Evolutionary conservation across 1,140 invertebrate species (phyloP).

Genomic region (Listronotus bonariensis): DNA sequence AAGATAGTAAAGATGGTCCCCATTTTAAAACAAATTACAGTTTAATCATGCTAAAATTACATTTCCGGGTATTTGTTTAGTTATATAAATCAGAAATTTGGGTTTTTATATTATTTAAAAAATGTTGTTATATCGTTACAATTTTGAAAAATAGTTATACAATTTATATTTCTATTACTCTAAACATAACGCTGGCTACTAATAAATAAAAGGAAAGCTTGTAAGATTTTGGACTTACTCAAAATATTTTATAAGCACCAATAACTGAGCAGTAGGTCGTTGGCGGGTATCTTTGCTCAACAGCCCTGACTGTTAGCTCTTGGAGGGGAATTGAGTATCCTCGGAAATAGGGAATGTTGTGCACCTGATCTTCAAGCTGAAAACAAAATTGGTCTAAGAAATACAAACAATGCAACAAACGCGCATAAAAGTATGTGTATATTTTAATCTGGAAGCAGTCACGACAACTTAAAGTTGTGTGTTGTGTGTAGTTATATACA

Average conservation of each 20-base stretch:
- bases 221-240: constrained; percentile 79
- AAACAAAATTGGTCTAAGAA: constrained; percentile 25
- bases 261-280: constrained; percentile 83
- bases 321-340: constrained; percentile 82
- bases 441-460: no score
- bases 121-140: no score
- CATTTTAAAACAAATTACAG: no score
- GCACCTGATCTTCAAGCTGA: constrained; percentile 80
- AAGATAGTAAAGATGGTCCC: no score
- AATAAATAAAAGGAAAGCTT: background rate
- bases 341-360: constrained; percentile 74
- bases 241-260: constrained; percentile 86
- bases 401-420: no score
- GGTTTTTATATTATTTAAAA: no score
- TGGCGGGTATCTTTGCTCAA: constrained; percentile 79
- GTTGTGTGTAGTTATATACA: no score
- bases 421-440: background rate
- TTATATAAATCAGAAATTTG: no score
- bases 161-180: background rate
- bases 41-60: no score
- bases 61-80: no score
- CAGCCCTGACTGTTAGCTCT: constrained; percentile 83
- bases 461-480: no score
- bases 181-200: background rate
- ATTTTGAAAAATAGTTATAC: no score